phyloP scores from a whole-genome alignment of 2,888 invertebrate species.

The Dione juno region DNA sequence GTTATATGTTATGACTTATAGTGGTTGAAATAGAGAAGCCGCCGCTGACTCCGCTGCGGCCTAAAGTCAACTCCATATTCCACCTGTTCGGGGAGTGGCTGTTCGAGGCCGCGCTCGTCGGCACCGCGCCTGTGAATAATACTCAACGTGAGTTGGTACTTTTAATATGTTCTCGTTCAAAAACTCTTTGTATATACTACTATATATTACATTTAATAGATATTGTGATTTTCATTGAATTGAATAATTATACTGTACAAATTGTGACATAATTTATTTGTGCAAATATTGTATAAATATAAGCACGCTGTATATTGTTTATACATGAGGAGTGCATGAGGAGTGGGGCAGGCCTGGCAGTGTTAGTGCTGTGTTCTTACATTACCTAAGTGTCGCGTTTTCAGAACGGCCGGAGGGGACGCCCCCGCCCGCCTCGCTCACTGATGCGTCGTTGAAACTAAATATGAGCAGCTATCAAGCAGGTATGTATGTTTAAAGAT shows the following conservation, averaged over 20 bases:
- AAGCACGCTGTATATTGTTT: no score
- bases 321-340: no score
- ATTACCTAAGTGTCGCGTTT: no score
- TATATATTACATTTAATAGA: no score
- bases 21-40: slow-evolving; percentile 85
- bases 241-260: no score
- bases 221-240: no score
- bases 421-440: slow-evolving; percentile 84
- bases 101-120: slow-evolving; percentile 97
- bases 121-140: slow-evolving; percentile 78
- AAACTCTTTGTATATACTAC: no score
- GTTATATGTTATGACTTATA: slow-evolving; percentile 61
- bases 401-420: slow-evolving; percentile 75
- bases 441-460: slow-evolving; percentile 86
- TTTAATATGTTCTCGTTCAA: no score
- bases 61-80: slow-evolving; percentile 96
- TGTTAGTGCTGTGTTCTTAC: no score
- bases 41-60: slow-evolving; percentile 89
- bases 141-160: slow-evolving; percentile 68
- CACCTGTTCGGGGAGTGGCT: slow-evolving; percentile 98
- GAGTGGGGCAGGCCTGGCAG: no score
- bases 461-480: slow-evolving; percentile 91
- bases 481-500: slow-evolving; percentile 64
- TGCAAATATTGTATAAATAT: no score
- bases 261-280: no score